These are phyloP conservation scores for Uropsilus gracilis DNA, from an alignment of 2,113 vertebrate species.

Conservation along the genomic window DNA sequence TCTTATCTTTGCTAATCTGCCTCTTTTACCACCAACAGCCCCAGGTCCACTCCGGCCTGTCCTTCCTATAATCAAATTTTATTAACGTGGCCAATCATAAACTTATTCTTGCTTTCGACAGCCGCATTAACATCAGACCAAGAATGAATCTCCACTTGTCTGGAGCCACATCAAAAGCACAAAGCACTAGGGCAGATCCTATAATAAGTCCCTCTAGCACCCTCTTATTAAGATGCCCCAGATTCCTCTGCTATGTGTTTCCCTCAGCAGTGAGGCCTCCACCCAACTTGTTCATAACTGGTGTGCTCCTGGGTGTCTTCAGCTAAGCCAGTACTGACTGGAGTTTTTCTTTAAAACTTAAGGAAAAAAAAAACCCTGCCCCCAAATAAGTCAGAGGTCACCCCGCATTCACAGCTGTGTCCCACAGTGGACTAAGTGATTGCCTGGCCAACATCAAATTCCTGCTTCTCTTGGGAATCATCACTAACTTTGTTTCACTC, in stretches of 20 bases:
- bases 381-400: background rate
- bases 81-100: background rate
- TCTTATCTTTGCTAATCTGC: too few relatives aligned
- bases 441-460: background rate
- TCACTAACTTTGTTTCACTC: background rate
- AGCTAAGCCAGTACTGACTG: background rate
- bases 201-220: background rate
- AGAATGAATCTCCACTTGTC: background rate
- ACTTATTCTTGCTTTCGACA: background rate
- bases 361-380: background rate
- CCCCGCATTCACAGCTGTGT: background rate
- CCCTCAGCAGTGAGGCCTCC: background rate
- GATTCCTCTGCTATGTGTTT: background rate
- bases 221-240: too few relatives aligned
- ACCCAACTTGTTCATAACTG: background rate
- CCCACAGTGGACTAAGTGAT: background rate
- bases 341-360: background rate
- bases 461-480: background rate
- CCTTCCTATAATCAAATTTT: background rate
- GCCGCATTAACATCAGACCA: background rate
- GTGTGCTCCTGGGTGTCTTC: background rate
- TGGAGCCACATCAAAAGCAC: background rate
- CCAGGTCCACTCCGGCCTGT: background rate
- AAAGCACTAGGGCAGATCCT: background rate
- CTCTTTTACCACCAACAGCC: background rate